phyloP scores from a whole-genome alignment of 2,113 vertebrate species.

The Plestiodon gilberti region DNA sequence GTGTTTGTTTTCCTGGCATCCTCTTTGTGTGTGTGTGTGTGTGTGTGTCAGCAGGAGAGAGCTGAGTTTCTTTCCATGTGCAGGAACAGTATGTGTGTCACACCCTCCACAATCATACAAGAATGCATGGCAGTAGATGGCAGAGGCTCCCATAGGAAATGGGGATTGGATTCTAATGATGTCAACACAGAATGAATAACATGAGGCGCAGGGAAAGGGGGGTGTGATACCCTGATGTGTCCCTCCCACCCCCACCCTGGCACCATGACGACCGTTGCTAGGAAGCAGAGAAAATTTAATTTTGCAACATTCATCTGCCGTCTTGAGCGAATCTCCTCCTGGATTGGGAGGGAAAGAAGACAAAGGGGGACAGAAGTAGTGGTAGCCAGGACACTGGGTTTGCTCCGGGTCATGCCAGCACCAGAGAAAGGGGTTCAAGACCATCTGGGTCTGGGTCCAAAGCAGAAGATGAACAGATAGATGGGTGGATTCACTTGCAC shows the following conservation, averaged over 20 bases:
- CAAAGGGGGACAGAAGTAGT: slow-evolving; percentile 3
- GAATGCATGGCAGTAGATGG: slow-evolving; percentile 11
- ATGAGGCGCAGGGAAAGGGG: slow-evolving; percentile 9
- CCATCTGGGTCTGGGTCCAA: background rate
- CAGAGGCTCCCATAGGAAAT: slow-evolving; percentile 29
- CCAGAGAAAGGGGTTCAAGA: background rate
- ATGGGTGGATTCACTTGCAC: background rate
- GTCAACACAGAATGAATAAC: slow-evolving; percentile 36
- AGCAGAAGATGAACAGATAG: background rate
- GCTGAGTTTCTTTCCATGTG: slow-evolving; percentile 17
- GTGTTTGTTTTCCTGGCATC: background rate
- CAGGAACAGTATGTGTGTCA: slow-evolving; percentile 13
- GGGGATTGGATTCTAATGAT: slow-evolving; percentile 43
- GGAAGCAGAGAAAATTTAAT: slow-evolving; percentile 43
- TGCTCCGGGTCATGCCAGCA: background rate
- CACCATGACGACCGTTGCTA: slow-evolving; percentile 38
- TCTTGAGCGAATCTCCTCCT: slow-evolving; percentile 23
- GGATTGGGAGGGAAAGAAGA: slow-evolving; percentile 9
- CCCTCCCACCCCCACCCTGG: slow-evolving; percentile 38
- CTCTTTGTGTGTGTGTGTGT: background rate
- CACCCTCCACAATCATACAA: slow-evolving; percentile 4
- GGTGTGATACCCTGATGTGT: slow-evolving; percentile 32
- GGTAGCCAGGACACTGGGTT: background rate
- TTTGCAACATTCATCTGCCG: slow-evolving; percentile 36
- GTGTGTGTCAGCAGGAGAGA: background rate